phyloP scores from a whole-genome alignment of 2,888 invertebrate species.

The Colletes collaris region DNA sequence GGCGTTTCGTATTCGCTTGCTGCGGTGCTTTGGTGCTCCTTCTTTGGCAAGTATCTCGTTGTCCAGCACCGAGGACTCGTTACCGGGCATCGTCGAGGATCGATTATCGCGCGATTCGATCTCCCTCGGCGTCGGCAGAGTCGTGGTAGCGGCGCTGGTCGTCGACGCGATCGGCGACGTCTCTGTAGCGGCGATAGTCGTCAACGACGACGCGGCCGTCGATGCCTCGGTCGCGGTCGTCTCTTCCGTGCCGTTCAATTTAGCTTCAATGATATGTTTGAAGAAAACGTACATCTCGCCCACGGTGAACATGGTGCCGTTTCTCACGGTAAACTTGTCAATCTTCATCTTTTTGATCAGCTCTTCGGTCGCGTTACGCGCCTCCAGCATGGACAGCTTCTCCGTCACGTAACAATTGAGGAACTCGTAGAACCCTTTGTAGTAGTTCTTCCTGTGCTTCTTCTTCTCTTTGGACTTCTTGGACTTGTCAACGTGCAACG shows the following conservation, averaged over 20 bases:
- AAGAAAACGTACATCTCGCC: constrained; percentile 81
- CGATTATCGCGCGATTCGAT: constrained; percentile 55
- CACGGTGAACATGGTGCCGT: constrained; percentile 80
- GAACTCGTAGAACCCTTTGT: constrained; percentile 81
- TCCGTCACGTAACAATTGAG: constrained; percentile 80
- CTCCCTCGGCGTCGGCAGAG: constrained; percentile 45
- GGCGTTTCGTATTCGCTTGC: constrained; percentile 78
- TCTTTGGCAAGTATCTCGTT: constrained; percentile 79
- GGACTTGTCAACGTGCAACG: constrained; percentile 62
- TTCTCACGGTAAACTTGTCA: constrained; percentile 77
- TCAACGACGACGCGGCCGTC: constrained; percentile 22
- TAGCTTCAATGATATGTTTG: constrained; percentile 83
- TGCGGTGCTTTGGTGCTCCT: constrained; percentile 78
- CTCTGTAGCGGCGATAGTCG: constrained; percentile 1
- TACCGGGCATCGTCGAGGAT: constrained; percentile 57
- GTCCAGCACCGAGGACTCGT: constrained; percentile 67
- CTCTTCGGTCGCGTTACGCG: constrained; percentile 78
- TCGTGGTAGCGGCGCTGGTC: constrained; percentile 35
- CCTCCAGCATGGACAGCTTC: constrained; percentile 75
- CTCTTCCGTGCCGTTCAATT: constrained; percentile 72
- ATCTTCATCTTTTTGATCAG: constrained; percentile 78
- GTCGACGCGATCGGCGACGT: constrained; percentile 36
- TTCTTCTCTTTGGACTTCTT: constrained; percentile 76
- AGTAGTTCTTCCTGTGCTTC: constrained; percentile 77
- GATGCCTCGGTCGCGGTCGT: constrained; percentile 3